Percentiles rank a stretch among this genome's conserved stretches.
These are phyloP conservation scores for Leguminivora glycinivorella DNA, from an alignment of 1,140 invertebrate species.

Conservation along the genomic window DNA sequence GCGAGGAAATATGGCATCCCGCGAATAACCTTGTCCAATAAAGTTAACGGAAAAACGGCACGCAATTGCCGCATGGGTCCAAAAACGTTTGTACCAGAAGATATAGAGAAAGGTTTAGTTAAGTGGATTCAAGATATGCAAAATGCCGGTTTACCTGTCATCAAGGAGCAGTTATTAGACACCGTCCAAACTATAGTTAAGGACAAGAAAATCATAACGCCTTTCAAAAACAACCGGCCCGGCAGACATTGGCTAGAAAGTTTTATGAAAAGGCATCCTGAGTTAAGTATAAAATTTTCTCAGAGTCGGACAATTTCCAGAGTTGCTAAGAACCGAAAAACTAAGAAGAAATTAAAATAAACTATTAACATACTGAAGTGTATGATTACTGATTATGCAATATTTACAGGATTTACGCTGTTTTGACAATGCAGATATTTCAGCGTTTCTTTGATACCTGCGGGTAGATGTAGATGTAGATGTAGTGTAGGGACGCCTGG, in stretches of 20 bases:
- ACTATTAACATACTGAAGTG: not conserved
- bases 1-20: slow-evolving; percentile 17
- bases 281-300: too few relatives aligned
- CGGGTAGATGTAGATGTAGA: too few relatives aligned
- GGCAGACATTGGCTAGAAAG: too few relatives aligned
- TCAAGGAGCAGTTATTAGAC: not conserved
- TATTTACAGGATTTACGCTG: not conserved
- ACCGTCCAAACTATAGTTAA: not conserved
- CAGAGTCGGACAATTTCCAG: not conserved
- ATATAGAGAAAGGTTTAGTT: not conserved
- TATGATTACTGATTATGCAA: not conserved
- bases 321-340: not conserved
- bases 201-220: slow-evolving; percentile 6
- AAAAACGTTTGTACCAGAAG: slow-evolving; percentile 3
- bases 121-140: not conserved
- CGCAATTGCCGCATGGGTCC: slow-evolving; percentile 11
- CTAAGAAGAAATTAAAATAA: too few relatives aligned
- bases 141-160: not conserved
- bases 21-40: not conserved
- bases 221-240: slow-evolving; percentile 5
- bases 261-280: too few relatives aligned
- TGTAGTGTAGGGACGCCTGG: too few relatives aligned
- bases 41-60: too few relatives aligned
- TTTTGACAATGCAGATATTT: not conserved
- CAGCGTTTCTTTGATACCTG: not conserved